These are phyloP conservation scores for Timandra comae DNA, from an alignment of 2,888 invertebrate species.

Conservation along the genomic window DNA sequence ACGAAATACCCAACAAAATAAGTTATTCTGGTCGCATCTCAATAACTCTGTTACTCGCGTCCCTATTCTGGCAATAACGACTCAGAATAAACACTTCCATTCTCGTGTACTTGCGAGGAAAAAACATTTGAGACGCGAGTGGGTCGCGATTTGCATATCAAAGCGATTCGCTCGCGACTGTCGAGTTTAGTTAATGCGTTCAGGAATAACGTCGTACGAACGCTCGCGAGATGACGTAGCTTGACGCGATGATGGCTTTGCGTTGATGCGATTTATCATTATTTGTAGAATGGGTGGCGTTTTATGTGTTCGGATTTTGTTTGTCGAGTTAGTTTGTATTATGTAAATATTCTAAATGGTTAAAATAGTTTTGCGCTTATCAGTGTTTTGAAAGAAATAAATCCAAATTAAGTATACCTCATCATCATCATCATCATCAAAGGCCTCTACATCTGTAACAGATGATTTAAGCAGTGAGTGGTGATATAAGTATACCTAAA, in stretches of 20 bases:
- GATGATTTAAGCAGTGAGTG: no score
- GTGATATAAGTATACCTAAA: no score
- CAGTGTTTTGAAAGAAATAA: no score
- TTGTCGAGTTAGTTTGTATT: no score
- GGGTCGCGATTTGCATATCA: slow-evolving; percentile 22
- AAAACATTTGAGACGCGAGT: slow-evolving; percentile 16
- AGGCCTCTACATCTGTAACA: no score
- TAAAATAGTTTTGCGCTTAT: no score
- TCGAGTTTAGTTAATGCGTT: slow-evolving; percentile 16
- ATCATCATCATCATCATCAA: no score
- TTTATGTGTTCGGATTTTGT: slow-evolving; percentile 2
- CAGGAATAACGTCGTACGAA: slow-evolving; percentile 5
- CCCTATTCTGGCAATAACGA: slow-evolving; percentile 14
- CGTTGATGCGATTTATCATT: slow-evolving; percentile 1
- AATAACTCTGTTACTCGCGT: slow-evolving; percentile 11
- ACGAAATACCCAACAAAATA: slow-evolving; percentile 2
- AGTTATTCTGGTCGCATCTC: slow-evolving; percentile 13
- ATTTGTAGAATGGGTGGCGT: background rate
- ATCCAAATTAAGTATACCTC: no score
- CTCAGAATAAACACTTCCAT: slow-evolving; percentile 17
- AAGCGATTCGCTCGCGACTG: slow-evolving; percentile 17
- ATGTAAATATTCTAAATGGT: no score
- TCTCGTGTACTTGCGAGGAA: slow-evolving; percentile 15
- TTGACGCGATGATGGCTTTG: background rate
- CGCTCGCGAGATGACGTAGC: background rate